Conservation (phyloP, 1,140 invertebrate species). For the Papilio polytes region DNA sequence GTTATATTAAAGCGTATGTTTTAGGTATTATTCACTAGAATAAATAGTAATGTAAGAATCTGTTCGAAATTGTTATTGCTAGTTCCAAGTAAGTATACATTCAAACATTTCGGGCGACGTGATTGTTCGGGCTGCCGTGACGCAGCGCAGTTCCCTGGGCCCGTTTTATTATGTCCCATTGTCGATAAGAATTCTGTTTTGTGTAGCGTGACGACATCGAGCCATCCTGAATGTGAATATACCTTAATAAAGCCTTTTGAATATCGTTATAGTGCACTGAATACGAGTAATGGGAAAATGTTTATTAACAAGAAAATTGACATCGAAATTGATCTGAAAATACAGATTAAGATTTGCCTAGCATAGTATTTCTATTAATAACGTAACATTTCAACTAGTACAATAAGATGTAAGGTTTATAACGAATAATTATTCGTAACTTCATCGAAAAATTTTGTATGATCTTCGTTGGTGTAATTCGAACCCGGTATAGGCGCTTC, state of each 20-base stretch:
- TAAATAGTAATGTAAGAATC: not conserved
- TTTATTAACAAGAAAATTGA: no score
- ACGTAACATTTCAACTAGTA: no score
- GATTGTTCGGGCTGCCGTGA: slow-evolving; percentile 43
- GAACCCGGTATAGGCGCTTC: no score
- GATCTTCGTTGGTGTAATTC: no score
- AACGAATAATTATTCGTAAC: no score
- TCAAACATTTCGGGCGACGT: slow-evolving; percentile 22
- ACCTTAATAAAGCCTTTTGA: slow-evolving; percentile 36
- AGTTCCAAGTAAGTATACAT: slow-evolving; percentile 2
- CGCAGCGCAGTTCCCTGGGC: slow-evolving; percentile 43
- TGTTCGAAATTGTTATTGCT: not conserved
- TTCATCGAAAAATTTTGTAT: no score
- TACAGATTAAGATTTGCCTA: no score
- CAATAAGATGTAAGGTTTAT: no score
- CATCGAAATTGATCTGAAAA: no score
- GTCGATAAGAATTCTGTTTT: slow-evolving; percentile 47
- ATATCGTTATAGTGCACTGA: slow-evolving; percentile 18
- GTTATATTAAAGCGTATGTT: no score
- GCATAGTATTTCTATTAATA: no score
- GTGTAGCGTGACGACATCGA: slow-evolving; percentile 43
- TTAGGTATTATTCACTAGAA: not conserved
- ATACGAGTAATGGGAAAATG: not conserved
- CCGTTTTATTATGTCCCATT: slow-evolving; percentile 47
- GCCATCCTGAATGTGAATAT: slow-evolving; percentile 6